phyloP scores from a whole-genome alignment of 2,113 vertebrate genomes.

The Propithecus coquereli region DNA sequence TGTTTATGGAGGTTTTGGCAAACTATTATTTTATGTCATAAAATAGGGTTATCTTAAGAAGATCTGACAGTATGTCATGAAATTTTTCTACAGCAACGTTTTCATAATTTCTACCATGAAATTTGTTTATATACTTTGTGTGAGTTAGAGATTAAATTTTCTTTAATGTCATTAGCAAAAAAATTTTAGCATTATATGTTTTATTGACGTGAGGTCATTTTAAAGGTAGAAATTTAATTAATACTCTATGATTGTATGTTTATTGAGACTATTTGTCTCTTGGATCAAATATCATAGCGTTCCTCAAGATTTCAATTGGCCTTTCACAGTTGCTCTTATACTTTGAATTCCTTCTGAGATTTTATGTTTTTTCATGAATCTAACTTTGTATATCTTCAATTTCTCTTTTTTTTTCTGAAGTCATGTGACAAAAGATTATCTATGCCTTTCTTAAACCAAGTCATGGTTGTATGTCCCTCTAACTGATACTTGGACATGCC shows the following conservation, averaged over 20 bases:
- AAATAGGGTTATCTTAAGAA: neutral
- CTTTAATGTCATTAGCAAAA: neutral
- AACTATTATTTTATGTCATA: neutral
- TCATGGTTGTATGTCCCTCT: neutral
- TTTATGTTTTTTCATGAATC: neutral
- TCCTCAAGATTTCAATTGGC: neutral
- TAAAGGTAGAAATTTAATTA: neutral
- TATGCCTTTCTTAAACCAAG: neutral
- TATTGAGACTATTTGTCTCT: slow-evolving; percentile 1
- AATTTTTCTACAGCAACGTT: neutral
- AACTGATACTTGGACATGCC: neutral
- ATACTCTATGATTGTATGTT: neutral
- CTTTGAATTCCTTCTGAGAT: neutral
- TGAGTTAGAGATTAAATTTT: neutral
- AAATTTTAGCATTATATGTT: neutral
- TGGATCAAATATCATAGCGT: neutral
- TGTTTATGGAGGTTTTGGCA: slow-evolving; percentile 13
- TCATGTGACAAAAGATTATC: neutral
- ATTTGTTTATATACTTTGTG: neutral
- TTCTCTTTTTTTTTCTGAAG: neutral
- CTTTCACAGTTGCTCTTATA: neutral
- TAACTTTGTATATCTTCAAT: neutral
- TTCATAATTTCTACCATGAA: neutral
- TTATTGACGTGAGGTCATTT: neutral
- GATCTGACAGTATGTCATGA: neutral